Conservation (phyloP, 2,888 invertebrate species). For the Amiota minor region DNA sequence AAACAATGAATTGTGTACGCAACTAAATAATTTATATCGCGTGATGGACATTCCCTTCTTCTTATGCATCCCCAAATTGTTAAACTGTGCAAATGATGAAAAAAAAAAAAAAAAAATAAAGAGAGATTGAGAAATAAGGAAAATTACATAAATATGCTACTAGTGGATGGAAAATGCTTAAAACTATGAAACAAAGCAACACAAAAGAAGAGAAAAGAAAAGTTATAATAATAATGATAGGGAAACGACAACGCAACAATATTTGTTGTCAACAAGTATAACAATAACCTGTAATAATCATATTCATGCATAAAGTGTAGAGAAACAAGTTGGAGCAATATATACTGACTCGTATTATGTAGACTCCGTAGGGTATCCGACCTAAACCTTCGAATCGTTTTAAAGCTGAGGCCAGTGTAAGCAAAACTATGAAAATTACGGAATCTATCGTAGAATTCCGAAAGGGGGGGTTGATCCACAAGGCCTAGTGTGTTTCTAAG, state of each 20-base stretch:
- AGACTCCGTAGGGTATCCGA: too few species aligned
- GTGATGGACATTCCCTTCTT: too few species aligned
- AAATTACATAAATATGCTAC: background rate
- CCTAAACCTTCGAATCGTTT: too few species aligned
- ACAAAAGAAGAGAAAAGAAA: background rate
- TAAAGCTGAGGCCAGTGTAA: too few species aligned
- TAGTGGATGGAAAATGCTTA: background rate
- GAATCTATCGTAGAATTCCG: too few species aligned
- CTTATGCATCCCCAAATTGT: background rate
- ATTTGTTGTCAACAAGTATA: background rate
- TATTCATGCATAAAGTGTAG: background rate
- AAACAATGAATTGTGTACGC: too few species aligned
- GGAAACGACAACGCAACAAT: background rate
- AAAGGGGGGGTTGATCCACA: too few species aligned
- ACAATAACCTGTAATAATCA: slow-evolving; percentile 5
- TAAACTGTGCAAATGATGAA: slow-evolving; percentile 2
- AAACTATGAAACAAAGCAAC: background rate
- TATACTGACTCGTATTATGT: too few species aligned
- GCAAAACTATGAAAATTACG: too few species aligned
- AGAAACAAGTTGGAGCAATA: too few species aligned
- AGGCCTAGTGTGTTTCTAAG: too few species aligned
- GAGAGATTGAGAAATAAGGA: background rate
- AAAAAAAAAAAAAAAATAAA: background rate
- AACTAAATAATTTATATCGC: too few species aligned
- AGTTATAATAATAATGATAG: slow-evolving; percentile 16